Conservation (phyloP, 2,797 vertebrate genomes). For the Manis crassicaudata region DNA sequence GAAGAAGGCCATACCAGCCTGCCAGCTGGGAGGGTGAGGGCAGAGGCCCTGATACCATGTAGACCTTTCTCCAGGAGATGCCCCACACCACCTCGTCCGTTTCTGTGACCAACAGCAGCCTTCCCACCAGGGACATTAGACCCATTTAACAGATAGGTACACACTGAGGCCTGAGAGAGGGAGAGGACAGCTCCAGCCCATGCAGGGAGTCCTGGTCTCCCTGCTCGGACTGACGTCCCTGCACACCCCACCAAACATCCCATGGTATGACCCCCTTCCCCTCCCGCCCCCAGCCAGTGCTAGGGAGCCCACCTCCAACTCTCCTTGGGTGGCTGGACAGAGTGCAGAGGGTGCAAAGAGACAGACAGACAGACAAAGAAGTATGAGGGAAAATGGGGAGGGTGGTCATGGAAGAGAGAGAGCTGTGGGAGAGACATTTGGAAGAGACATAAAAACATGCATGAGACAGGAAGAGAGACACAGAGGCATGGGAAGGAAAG, state of each 20-base stretch:
- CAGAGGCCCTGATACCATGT: rapidly evolving
- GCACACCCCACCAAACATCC: not conserved
- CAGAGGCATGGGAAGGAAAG: not conserved
- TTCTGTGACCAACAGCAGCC: not conserved
- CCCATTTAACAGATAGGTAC: not conserved
- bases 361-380: not conserved
- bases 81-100: not conserved
- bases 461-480: slow-evolving; percentile 31
- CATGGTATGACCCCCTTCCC: not conserved
- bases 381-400: rapidly evolving
- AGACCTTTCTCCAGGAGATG: not conserved
- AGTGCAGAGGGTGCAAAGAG: not conserved
- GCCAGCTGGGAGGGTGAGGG: not conserved
- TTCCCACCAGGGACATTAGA: not conserved
- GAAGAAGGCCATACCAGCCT: not conserved
- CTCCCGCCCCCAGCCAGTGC: not conserved
- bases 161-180: not conserved
- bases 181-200: not conserved
- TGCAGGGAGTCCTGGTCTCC: not conserved
- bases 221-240: not conserved
- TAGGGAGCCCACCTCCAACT: not conserved
- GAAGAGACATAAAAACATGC: not conserved
- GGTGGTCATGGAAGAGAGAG: not conserved
- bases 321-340: not conserved
- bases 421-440: slow-evolving; percentile 24